These are phyloP conservation scores for Dicyrtomina minuta DNA, from an alignment of 2,888 invertebrate species.

Conservation along the genomic window DNA sequence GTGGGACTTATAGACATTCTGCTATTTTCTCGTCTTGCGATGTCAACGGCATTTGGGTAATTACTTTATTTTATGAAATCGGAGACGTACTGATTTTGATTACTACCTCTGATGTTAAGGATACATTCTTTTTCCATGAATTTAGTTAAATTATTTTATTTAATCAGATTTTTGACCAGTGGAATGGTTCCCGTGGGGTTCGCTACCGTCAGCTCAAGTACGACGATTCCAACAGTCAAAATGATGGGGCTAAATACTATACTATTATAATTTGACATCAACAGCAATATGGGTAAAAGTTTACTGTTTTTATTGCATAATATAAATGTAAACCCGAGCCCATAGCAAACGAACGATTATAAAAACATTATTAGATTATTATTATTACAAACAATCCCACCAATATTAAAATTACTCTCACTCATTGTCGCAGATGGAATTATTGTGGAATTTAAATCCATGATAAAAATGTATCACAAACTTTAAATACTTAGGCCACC, in stretches of 20 bases:
- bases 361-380: too few species aligned
- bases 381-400: too few species aligned
- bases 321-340: too few species aligned
- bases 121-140: background rate
- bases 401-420: too few species aligned
- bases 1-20: slow-evolving; percentile 22
- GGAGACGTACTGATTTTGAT: background rate
- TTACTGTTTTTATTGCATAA: too few species aligned
- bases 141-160: background rate
- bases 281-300: too few species aligned
- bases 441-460: too few species aligned
- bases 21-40: slow-evolving; percentile 33
- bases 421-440: too few species aligned
- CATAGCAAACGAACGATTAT: too few species aligned
- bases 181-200: slow-evolving; percentile 31
- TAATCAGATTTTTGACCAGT: slow-evolving; percentile 28
- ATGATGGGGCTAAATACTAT: slow-evolving; percentile 20
- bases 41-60: slow-evolving; percentile 30
- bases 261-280: background rate
- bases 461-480: too few species aligned
- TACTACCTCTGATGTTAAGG: background rate
- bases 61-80: background rate
- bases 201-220: slow-evolving; percentile 17
- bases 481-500: too few species aligned
- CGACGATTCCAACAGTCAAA: background rate